Base-by-base conservation (phyloP, 2,888 invertebrate species). In the Ptilodon capucinus region DNA sequence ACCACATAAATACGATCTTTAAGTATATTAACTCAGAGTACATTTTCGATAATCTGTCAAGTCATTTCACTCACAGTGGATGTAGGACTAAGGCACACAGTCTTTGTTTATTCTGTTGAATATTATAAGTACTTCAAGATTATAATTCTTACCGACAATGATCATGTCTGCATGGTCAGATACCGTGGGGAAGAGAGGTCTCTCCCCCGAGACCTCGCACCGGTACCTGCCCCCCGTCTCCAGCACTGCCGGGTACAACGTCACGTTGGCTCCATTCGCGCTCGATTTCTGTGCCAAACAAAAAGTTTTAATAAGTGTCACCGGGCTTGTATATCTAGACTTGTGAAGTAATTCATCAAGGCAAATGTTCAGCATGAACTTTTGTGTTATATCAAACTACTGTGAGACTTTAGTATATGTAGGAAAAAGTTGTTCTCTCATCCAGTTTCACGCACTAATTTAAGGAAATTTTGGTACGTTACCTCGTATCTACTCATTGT, bases 121-220 rank as follows among this genome's bases (percentile, higher is more conserved):
- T n/a, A n/a, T n/a, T n/a, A n/a, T n/a, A n/a, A n/a, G n/a, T n/a
- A n/a, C n/a, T n/a, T n/a, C n/a, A n/a, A n/a, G n/a, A n/a, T n/a
- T 6, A 0, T 32, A 9, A 9, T 40, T 52, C 93, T 92, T 88
- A 95, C 95, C 95, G 51, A 95, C 94, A 68, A 95, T 94, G 64
- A 92, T 85, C 94, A 95, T 95, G 75, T 95, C 94, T 41, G 93
- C 92, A 76, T 94, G 94, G 74, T 94, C 94, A 38, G 94, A 94
- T 52, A 95, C 95, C 16, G 95, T 95, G 68, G 94, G 94, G 84
- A 96, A 96, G 51, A 95, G 93, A 23, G 95, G 95, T 54, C 95
- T 92, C 78, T 95, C 95, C 25, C 94, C 95, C 32, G 95, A 95
- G 57, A 95, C 95, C 81, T 95, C 95, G 76, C 95, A 95, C 57